These are phyloP conservation scores for Metopia argyrocephala DNA, from an alignment of 2,888 invertebrate genomes.

Conservation along the genomic window DNA sequence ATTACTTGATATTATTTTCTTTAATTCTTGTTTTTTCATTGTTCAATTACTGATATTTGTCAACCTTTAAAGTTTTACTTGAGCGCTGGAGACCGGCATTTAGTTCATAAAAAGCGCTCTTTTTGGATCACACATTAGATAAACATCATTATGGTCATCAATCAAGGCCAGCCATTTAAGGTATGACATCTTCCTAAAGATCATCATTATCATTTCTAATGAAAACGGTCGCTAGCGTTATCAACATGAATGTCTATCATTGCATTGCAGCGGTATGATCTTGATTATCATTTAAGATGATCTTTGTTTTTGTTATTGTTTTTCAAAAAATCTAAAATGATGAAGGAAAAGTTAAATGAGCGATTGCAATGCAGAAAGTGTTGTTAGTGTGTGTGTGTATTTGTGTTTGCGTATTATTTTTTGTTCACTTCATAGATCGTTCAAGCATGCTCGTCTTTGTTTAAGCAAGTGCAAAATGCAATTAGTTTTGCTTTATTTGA, in stretches of 20 bases:
- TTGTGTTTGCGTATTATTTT: not conserved
- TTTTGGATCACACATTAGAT: conserved; percentile 62
- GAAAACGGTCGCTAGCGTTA: too few species aligned
- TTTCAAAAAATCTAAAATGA: not conserved
- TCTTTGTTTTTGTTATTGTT: too few species aligned
- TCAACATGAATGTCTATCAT: conserved; percentile 19
- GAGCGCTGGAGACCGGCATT: conserved; percentile 51
- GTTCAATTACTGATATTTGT: not conserved
- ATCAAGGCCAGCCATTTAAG: conserved; percentile 58
- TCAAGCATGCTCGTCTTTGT: conserved; percentile 30
- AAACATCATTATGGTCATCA: conserved; percentile 63
- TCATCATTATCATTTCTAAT: conserved; percentile 22
- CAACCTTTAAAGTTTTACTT: conserved; percentile 22
- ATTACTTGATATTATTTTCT: not conserved
- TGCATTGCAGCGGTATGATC: conserved; percentile 34
- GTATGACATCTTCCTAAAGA: conserved; percentile 62
- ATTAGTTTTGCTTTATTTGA: conserved; percentile 65
- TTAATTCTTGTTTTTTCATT: conserved; percentile 3
- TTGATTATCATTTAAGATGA: conserved; percentile 36
- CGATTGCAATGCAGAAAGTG: not conserved
- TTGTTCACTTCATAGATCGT: not conserved
- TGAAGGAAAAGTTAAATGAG: not conserved
- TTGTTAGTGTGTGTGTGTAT: not conserved
- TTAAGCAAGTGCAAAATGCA: conserved; percentile 63
- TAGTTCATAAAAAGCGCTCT: conserved; percentile 54